Base-by-base conservation (phyloP, 2,113 vertebrate genomes). In the Otis tarda region DNA sequence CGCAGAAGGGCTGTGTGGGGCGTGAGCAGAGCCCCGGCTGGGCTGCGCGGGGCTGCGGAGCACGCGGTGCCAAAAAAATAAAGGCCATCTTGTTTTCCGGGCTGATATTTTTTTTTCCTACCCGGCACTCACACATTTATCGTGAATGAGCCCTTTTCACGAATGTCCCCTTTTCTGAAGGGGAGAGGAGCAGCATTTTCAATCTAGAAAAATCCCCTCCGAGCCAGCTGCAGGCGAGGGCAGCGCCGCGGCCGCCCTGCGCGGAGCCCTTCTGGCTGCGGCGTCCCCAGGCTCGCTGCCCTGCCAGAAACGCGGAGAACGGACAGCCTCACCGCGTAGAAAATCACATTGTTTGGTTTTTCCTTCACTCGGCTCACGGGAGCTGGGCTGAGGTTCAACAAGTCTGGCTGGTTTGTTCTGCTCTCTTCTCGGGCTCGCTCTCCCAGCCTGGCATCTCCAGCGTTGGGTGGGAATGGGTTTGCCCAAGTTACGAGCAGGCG, bases 391-490 rank as follows among this genome's bases (percentile, higher is more conserved):
- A 15, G 10, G 12, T 23, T 89, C 57, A 49, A 15, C 70, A 61
- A 79, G 50, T 9, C 67, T 61, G 16, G 14, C 53, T 37, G 1
- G 43, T 30, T 45, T 31, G 35, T 55, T 86, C 43, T 21, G 12
- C 53, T 52, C 37, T 52, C 87, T n/a, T 25, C 67, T 55, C 2
- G 3, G 31, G 39, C 64, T 70, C 52, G 30, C 15, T 68, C 39
- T 92, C 59, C 67, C 7, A 4, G 49, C 39, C 53, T 28, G 30
- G n/a, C 24, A 9, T 10, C 43, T 92, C 41, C 41, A 49, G 28
- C 49, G 4, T 0, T 0, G 0, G 6, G 2, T 2, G 7, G 25
- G 63, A 69, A 69, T 2, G 10, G 33, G 1, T 12, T 63, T 56
- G 33, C 28, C 49, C 19, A 5, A 24, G 25, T 39, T 23, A 10